Conservation (phyloP, 2,888 invertebrate genomes). For the Rhorus exstirpatorius region DNA sequence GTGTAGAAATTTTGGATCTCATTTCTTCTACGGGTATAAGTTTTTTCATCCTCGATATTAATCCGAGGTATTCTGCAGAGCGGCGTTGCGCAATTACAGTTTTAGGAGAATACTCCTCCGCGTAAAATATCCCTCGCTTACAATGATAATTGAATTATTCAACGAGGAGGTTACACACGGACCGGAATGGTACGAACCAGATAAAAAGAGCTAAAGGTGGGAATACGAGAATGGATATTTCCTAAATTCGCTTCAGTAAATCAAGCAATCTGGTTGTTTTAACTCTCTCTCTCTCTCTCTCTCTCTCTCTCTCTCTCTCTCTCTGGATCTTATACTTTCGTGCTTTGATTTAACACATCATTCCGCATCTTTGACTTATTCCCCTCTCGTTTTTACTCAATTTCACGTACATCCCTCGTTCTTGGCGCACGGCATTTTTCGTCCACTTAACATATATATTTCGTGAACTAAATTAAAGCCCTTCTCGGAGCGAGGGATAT, state of each 20-base stretch:
- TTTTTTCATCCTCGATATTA: no score
- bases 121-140: constrained; percentile 3
- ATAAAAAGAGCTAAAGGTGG: constrained; percentile 2
- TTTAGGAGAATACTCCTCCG: not conserved
- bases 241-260: constrained; percentile 2
- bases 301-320: not conserved
- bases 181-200: constrained; percentile 2
- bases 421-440: constrained; percentile 60
- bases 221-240: constrained; percentile 52
- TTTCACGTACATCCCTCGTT: constrained; percentile 21
- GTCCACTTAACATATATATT: constrained; percentile 61
- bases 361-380: not conserved
- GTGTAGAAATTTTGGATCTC: no score
- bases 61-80: not conserved
- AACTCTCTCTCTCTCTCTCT: constrained; percentile 11
- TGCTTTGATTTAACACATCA: constrained; percentile 22
- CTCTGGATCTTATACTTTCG: not conserved
- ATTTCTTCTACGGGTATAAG: no score
- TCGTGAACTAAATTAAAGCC: constrained; percentile 62
- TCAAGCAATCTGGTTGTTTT: constrained; percentile 45
- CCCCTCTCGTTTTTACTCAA: not conserved
- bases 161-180: constrained; percentile 18
- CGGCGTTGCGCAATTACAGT: constrained; percentile 10
- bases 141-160: constrained; percentile 49
- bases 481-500: constrained; percentile 32